phyloP scores from a whole-genome alignment of 2,888 invertebrate genomes.

The Cistogaster globosa region DNA sequence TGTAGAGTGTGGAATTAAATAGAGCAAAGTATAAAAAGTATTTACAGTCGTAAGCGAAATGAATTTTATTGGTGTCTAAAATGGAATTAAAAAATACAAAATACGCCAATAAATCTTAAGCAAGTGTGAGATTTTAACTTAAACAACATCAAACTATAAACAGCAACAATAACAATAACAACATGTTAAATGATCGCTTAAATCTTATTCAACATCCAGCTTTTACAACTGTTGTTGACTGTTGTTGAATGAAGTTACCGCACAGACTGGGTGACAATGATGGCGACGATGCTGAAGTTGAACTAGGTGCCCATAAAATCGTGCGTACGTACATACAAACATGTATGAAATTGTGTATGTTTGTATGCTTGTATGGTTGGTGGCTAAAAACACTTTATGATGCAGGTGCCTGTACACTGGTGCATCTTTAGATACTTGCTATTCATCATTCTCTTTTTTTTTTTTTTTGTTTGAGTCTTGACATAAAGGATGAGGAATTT shows the following conservation, averaged over 20 bases:
- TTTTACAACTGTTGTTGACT: constrained; percentile 64
- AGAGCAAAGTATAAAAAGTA: constrained; percentile 18
- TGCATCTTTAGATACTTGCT: constrained; percentile 41
- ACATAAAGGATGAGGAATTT: constrained; percentile 52
- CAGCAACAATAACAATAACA: constrained; percentile 16
- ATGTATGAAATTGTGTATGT: not conserved
- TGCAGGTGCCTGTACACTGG: constrained; percentile 58
- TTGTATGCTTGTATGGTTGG: constrained; percentile 10
- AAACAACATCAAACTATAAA: constrained; percentile 50
- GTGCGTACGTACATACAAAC: no score
- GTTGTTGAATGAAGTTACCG: constrained; percentile 69
- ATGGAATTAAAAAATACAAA: constrained; percentile 71
- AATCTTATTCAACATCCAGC: constrained; percentile 38
- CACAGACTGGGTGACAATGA: constrained; percentile 70
- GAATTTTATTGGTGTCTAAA: constrained; percentile 71
- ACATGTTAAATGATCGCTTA: constrained; percentile 17
- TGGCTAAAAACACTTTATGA: constrained; percentile 54
- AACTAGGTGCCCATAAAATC: constrained; percentile 12
- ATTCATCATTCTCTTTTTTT: constrained; percentile 33
- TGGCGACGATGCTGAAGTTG: constrained; percentile 34
- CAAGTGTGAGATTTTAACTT: constrained; percentile 69
- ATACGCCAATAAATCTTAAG: constrained; percentile 68
- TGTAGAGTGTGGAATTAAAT: constrained; percentile 66
- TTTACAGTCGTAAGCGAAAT: constrained; percentile 63
- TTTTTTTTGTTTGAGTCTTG: not conserved